phyloP scores from a whole-genome alignment of 92 coral and sea anemone genomes.

The Muricea muricata region DNA sequence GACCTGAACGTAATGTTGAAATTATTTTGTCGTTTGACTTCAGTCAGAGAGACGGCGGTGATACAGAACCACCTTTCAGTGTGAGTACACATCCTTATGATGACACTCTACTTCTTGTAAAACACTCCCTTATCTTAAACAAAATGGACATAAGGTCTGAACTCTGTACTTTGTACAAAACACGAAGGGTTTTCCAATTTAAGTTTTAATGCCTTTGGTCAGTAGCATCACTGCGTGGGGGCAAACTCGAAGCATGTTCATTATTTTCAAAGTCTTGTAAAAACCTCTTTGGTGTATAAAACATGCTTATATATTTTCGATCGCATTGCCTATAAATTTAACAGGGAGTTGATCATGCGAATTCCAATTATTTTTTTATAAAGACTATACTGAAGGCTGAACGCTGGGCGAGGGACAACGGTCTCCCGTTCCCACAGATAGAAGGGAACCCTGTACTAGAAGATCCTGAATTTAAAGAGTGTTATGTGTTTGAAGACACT shows the following conservation, averaged over 20 bases:
- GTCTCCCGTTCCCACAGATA: slow-evolving; percentile 79
- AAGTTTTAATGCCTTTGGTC: no score
- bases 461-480: slow-evolving; percentile 69
- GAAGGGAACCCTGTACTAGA: slow-evolving; percentile 65
- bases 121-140: no score
- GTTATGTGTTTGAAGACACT: slow-evolving; percentile 76
- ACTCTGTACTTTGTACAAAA: no score
- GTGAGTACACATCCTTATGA: not conserved
- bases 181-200: no score
- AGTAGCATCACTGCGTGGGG: no score
- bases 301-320: no score
- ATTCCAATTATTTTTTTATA: not conserved
- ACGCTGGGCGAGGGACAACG: slow-evolving; percentile 75
- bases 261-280: no score
- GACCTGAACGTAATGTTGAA: slow-evolving; percentile 72
- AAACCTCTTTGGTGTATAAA: no score
- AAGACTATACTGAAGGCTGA: slow-evolving; percentile 79
- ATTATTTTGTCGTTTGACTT: slow-evolving; percentile 62
- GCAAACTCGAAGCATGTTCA: not conserved
- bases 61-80: not conserved
- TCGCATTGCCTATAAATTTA: no score
- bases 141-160: not conserved
- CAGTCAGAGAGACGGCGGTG: not conserved
- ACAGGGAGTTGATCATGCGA: no score
- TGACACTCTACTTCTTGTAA: no score